phyloP scores from a whole-genome alignment of 2,797 vertebrate genomes.

The Sylvilagus floridanus region DNA sequence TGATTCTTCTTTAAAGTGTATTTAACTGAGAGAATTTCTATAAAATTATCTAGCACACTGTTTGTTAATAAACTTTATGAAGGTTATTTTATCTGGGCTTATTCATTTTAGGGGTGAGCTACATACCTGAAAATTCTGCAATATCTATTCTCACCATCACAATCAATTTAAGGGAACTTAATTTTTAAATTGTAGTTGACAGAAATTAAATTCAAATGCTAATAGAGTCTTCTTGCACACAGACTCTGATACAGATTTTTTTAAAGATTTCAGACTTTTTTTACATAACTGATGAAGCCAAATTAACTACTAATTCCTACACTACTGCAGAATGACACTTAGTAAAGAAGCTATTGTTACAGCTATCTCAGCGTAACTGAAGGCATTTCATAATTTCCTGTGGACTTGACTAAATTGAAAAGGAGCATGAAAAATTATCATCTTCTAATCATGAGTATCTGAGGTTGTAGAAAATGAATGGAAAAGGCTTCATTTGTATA shows the following conservation, averaged over 20 bases:
- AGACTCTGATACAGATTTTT: neutral
- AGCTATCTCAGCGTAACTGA: slow-evolving; percentile 10
- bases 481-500: slow-evolving; percentile 55
- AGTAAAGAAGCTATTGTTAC: slow-evolving; percentile 20
- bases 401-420: slow-evolving; percentile 52
- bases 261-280: slow-evolving; percentile 39
- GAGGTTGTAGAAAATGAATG: slow-evolving; percentile 54
- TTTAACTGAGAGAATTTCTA: slow-evolving; percentile 32
- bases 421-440: slow-evolving; percentile 60
- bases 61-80: slow-evolving; percentile 36
- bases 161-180: slow-evolving; percentile 29
- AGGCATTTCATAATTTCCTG: slow-evolving; percentile 29
- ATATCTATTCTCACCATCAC: neutral
- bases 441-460: slow-evolving; percentile 19
- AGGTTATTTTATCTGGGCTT: neutral
- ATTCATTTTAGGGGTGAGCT: slow-evolving; percentile 29
- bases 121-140: neutral
- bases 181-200: slow-evolving; percentile 42
- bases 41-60: neutral
- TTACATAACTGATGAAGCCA: neutral
- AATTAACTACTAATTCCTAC: slow-evolving; percentile 44
- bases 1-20: slow-evolving; percentile 47
- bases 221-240: neutral
- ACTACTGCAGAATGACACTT: slow-evolving; percentile 47
- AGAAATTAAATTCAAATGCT: slow-evolving; percentile 28